These are phyloP conservation scores for Pantherophis guttatus DNA, from an alignment of 2,113 vertebrate species.

Conservation along the genomic window DNA sequence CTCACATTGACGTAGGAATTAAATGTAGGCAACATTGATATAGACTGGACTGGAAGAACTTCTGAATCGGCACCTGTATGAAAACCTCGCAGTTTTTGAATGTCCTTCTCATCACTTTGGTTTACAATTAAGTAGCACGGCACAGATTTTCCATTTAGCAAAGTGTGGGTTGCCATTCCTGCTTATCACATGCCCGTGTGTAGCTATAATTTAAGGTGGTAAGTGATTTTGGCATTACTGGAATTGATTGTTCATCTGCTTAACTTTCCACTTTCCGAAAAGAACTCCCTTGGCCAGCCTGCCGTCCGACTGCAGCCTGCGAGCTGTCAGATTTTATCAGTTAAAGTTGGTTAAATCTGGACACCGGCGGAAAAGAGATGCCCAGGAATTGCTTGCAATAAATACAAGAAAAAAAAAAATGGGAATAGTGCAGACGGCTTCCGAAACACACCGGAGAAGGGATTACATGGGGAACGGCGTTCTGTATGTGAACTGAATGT, in stretches of 20 bases:
- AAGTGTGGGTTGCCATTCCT: not conserved
- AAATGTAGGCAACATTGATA: not conserved
- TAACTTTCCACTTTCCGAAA: not conserved
- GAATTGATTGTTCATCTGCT: not conserved
- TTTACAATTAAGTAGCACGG: not conserved
- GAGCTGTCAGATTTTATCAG: not conserved
- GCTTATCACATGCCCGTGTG: not conserved
- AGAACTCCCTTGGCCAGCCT: not conserved
- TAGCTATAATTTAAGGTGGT: not conserved
- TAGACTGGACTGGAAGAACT: not conserved
- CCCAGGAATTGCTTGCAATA: not conserved
- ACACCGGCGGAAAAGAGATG: not conserved
- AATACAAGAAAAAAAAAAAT: conserved; percentile 3
- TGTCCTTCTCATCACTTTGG: not conserved
- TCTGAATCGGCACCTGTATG: not conserved
- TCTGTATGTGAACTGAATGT: not conserved
- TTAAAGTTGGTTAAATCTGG: not conserved
- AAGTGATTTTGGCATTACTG: not conserved
- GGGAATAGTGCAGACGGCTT: not conserved
- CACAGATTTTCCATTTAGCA: not conserved
- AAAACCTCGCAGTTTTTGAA: not conserved
- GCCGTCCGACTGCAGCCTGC: not conserved
- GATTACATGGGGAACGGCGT: not conserved
- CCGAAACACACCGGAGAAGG: not conserved
- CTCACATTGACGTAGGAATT: not conserved